Conservation (phyloP, 1,140 invertebrate species). For the Hydropsyche tenuis region DNA sequence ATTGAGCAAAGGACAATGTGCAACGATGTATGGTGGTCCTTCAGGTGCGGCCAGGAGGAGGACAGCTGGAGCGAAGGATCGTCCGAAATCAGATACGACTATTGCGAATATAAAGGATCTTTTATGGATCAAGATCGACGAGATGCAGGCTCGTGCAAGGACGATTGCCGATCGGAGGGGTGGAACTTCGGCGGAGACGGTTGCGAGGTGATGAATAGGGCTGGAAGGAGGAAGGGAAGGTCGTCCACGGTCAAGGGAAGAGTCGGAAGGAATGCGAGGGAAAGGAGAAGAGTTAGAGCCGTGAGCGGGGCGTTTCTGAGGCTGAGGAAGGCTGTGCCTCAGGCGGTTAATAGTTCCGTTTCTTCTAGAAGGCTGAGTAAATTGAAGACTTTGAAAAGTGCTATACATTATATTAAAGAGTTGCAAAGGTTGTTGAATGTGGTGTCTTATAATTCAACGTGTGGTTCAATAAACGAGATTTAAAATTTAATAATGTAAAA, state of each 20-base stretch:
- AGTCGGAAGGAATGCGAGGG: conserved; percentile 46
- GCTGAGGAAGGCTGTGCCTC: conserved; percentile 41
- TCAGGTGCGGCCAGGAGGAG: conserved; percentile 17
- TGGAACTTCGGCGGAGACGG: background rate
- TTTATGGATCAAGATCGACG: conserved; percentile 5
- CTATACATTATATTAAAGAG: conserved; percentile 44
- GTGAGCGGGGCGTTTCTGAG: conserved; percentile 47
- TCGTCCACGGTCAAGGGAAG: conserved; percentile 27
- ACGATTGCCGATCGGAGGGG: background rate
- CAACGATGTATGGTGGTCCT: conserved; percentile 17
- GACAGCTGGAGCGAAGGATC: conserved; percentile 42
- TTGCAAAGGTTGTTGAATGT: conserved; percentile 34
- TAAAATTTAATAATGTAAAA: no score
- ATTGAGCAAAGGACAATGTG: conserved; percentile 44
- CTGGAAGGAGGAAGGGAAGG: background rate
- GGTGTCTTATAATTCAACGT: background rate
- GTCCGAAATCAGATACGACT: conserved; percentile 47
- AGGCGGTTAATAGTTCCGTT: background rate
- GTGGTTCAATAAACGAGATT: no score
- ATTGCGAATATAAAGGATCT: background rate
- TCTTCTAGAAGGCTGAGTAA: conserved; percentile 45
- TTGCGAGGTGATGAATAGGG: background rate
- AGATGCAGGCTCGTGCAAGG: background rate
- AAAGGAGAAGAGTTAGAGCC: conserved; percentile 42
- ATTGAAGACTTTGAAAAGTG: conserved; percentile 45